phyloP scores from a whole-genome alignment of 2,888 invertebrate species.

The Scaptodrosophila latifasciaeformis region DNA sequence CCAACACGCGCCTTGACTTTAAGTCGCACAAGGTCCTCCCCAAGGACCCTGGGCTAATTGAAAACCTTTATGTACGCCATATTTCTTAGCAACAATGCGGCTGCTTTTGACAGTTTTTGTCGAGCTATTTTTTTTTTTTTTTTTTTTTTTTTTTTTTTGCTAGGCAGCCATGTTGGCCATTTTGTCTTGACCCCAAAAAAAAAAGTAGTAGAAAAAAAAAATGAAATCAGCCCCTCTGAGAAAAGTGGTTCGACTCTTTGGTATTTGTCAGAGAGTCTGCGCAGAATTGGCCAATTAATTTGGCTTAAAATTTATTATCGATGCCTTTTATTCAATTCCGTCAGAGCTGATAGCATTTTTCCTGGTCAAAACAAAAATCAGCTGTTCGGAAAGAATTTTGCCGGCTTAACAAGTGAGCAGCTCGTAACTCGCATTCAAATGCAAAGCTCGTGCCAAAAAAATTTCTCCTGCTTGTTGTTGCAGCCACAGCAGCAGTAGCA shows the following conservation, averaged over 20 bases:
- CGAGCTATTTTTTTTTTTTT: constrained; percentile 7
- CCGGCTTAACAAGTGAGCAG: constrained; percentile 22
- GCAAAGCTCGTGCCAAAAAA: constrained; percentile 71
- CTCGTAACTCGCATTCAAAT: constrained; percentile 69
- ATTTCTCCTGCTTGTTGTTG: constrained; percentile 53
- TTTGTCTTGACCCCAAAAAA: constrained; percentile 10
- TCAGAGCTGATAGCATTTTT: too few relatives aligned
- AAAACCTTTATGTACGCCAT: constrained; percentile 45
- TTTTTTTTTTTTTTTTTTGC: constrained; percentile 26
- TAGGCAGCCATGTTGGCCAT: constrained; percentile 52
- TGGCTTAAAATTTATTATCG: too few relatives aligned
- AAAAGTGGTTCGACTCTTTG: too few relatives aligned
- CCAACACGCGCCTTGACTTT: constrained; percentile 15
- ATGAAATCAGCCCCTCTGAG: too few relatives aligned
- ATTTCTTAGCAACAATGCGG: constrained; percentile 30
- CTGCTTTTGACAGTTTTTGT: constrained; percentile 31
- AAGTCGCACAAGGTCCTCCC: constrained; percentile 15
- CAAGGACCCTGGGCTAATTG: constrained; percentile 46
- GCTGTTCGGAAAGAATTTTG: constrained; percentile 39
- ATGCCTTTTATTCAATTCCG: too few relatives aligned
- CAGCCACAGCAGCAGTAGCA: constrained; percentile 16
- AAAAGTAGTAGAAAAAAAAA: too few relatives aligned
- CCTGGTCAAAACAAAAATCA: constrained; percentile 65
- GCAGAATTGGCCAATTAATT: too few relatives aligned
- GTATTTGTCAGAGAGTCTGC: constrained; percentile 20